A percentile compares a stretch with the other conserved stretches of the same genome.
Evolutionary conservation across 2,888 invertebrate species (phyloP).

Genomic region (Drosophila paracracens): DNA sequence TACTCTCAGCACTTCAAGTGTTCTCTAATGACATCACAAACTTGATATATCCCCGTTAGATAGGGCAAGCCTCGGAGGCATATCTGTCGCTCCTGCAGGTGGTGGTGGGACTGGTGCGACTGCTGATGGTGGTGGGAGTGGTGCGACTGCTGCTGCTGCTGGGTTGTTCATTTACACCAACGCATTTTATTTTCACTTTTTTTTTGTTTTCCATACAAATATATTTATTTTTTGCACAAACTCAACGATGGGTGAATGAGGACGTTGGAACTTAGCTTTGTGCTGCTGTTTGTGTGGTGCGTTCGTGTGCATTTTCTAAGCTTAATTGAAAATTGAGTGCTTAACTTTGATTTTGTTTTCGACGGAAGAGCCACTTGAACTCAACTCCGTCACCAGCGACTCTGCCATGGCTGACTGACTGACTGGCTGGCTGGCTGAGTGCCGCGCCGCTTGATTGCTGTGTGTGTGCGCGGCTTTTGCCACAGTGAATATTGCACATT

Average conservation of each 20-base stretch:
- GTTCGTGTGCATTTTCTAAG: constrained; percentile 68
- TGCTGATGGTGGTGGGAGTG: background rate
- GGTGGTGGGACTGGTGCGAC: too few relatives aligned
- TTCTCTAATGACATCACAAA: constrained; percentile 51
- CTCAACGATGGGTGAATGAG: constrained; percentile 44
- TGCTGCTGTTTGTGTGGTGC: constrained; percentile 29
- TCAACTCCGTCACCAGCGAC: constrained; percentile 52
- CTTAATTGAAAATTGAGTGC: constrained; percentile 81
- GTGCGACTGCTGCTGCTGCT: constrained; percentile 25
- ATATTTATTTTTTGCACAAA: constrained; percentile 27
- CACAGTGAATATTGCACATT: constrained; percentile 62
- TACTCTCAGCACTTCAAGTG: constrained; percentile 19
- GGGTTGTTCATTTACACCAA: constrained; percentile 61
- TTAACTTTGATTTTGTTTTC: constrained; percentile 77
- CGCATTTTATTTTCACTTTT: constrained; percentile 52
- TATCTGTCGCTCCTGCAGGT: background rate
- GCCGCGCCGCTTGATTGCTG: constrained; percentile 40
- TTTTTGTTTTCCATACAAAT: background rate
- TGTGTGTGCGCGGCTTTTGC: constrained; percentile 69
- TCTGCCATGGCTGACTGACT: constrained; percentile 49
- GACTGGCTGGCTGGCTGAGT: constrained; percentile 29
- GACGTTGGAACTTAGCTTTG: constrained; percentile 48
- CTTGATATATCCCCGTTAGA: constrained; percentile 49
- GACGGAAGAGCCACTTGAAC: constrained; percentile 67
- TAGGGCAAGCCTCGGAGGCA: constrained; percentile 39